Evolutionary conservation across 2,888 invertebrate species (phyloP).

Genomic region (Nasonia oneida): DNA sequence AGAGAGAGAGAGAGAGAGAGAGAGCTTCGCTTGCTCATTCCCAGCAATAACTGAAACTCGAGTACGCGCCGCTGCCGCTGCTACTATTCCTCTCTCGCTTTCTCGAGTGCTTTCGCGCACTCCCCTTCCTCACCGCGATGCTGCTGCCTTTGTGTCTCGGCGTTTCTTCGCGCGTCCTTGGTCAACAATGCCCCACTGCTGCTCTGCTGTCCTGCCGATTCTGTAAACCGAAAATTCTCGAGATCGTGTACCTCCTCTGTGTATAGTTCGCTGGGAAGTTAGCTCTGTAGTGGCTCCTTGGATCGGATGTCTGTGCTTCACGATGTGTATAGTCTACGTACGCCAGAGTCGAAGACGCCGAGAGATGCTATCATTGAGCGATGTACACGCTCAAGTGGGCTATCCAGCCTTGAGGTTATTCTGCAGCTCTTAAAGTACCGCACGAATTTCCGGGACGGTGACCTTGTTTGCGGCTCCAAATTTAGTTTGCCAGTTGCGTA

Average conservation of each 20-base stretch:
- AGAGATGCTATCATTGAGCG: constrained; percentile 5
- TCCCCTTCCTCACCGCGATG: not conserved
- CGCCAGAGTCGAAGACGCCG: not conserved
- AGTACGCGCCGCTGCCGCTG: constrained; percentile 30
- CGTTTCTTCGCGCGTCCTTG: constrained; percentile 13
- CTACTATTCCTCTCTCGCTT: constrained; percentile 14
- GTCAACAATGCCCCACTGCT: not conserved
- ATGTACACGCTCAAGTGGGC: not conserved
- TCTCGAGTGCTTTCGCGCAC: constrained; percentile 20
- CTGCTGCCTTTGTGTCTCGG: constrained; percentile 21
- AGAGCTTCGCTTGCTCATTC: constrained; percentile 60
- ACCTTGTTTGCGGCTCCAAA: not conserved
- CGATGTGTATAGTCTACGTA: not conserved
- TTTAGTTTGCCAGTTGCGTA: not conserved
- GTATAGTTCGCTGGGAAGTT: not conserved
- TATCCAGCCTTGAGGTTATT: not conserved
- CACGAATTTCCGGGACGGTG: not conserved
- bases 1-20: not conserved
- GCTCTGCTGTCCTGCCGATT: not conserved
- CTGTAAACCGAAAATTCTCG: constrained; percentile 8
- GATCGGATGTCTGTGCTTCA: not conserved
- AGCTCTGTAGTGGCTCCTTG: not conserved
- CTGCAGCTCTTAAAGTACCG: not conserved
- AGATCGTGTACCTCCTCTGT: not conserved
- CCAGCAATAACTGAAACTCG: constrained; percentile 67